Conservation (phyloP, 2,888 invertebrate species). For the Meliscaeva auricollis region DNA sequence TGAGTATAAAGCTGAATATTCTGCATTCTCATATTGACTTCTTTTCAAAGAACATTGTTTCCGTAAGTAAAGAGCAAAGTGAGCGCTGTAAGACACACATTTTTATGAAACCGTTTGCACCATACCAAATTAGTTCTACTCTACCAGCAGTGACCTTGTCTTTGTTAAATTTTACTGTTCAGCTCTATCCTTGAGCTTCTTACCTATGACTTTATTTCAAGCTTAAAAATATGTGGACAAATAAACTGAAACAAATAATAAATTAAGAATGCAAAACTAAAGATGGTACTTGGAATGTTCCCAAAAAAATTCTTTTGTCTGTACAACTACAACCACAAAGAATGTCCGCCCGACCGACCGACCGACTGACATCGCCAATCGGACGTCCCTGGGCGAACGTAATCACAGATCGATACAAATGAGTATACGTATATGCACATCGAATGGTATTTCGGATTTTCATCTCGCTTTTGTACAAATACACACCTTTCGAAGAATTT, state of each 20-base stretch:
- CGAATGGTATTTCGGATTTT: conserved; percentile 28
- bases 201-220: neutral
- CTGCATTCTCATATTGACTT: too few relatives aligned
- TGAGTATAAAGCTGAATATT: too few relatives aligned
- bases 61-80: too few relatives aligned
- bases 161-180: neutral
- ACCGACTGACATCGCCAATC: neutral
- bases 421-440: neutral
- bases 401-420: conserved; percentile 56
- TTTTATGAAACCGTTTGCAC: too few relatives aligned
- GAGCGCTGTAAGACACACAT: too few relatives aligned
- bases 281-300: conserved; percentile 40
- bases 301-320: conserved; percentile 39
- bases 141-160: neutral
- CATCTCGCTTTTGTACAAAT: conserved; percentile 24
- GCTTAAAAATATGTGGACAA: conserved; percentile 4
- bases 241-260: conserved; percentile 18
- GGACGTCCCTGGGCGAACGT: conserved; percentile 29
- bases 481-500: conserved; percentile 60
- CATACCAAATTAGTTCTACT: neutral
- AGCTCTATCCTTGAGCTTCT: neutral
- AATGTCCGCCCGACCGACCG: neutral
- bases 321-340: conserved; percentile 4
- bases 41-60: too few relatives aligned
- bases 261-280: conserved; percentile 9